Evolutionary conservation across 1,140 invertebrate genomes (phyloP).

Genomic region (Semibalanus balanoides): DNA sequence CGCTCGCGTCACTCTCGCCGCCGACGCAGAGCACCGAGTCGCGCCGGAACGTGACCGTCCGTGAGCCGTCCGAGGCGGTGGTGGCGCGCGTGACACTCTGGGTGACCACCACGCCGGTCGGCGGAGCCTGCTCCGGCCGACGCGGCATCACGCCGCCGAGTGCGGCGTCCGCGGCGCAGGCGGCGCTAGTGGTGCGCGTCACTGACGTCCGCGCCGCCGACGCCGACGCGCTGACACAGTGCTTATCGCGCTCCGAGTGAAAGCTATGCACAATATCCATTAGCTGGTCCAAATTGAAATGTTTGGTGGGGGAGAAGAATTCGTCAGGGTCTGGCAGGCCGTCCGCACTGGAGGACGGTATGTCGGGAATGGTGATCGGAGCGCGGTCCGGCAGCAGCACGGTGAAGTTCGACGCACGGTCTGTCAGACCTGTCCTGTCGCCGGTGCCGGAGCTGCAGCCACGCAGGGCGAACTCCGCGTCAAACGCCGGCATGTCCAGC

Average conservation of each 20-base stretch:
- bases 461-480: neutral
- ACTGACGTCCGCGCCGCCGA: slow-evolving; percentile 13
- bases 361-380: slow-evolving; percentile 21
- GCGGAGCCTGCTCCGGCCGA: neutral
- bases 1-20: slow-evolving; percentile 3
- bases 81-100: neutral
- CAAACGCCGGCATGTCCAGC: neutral
- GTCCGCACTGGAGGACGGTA: slow-evolving; percentile 1
- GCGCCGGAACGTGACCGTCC: slow-evolving; percentile 17
- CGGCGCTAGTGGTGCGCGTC: too few species aligned
- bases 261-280: slow-evolving; percentile 23
- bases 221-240: slow-evolving; percentile 16
- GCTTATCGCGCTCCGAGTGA: slow-evolving; percentile 21
- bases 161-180: slow-evolving; percentile 10
- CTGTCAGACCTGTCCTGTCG: neutral
- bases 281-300: slow-evolving; percentile 24
- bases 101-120: neutral
- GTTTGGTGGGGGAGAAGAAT: slow-evolving; percentile 19
- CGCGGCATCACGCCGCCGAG: neutral
- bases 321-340: slow-evolving; percentile 15
- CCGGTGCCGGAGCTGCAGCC: slow-evolving; percentile 9
- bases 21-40: slow-evolving; percentile 12
- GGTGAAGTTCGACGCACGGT: neutral
- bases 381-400: slow-evolving; percentile 29
- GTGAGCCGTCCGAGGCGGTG: neutral